phyloP scores from a whole-genome alignment of 2,888 invertebrate species.

The Onthophagus sagittarius region DNA sequence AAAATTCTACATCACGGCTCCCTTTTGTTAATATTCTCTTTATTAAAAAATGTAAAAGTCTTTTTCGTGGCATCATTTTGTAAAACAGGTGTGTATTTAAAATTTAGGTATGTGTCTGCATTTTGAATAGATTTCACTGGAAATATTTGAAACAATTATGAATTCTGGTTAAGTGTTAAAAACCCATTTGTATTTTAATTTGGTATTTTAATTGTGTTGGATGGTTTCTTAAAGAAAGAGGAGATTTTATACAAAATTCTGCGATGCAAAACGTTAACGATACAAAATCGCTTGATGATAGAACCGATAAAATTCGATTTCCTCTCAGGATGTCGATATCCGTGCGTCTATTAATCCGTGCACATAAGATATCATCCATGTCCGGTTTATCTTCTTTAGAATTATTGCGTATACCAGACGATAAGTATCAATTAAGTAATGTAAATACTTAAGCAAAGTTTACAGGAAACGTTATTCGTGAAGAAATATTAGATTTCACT shows the following conservation, averaged over 20 bases:
- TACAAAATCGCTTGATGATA: neutral
- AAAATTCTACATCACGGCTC: too few relatives aligned
- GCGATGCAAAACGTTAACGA: neutral
- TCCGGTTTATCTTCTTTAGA: neutral
- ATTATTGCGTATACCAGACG: neutral
- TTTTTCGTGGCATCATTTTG: neutral
- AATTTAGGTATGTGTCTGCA: neutral
- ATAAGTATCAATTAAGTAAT: neutral
- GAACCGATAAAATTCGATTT: neutral
- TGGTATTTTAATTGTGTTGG: neutral
- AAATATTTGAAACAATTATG: too few relatives aligned
- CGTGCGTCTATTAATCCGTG: neutral
- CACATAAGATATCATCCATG: neutral
- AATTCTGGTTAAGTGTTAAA: neutral
- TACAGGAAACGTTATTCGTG: neutral
- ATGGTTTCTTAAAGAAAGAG: neutral
- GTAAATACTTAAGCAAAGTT: neutral
- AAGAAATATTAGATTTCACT: too few relatives aligned
- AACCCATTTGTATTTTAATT: neutral
- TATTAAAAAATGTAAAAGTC: neutral
- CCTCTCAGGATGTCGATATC: neutral
- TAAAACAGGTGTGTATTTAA: neutral
- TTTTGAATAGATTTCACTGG: neutral
- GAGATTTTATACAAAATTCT: neutral
- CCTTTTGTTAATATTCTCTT: too few relatives aligned